Conservation (phyloP, 2,113 vertebrate species). For the Dasyprocta punctata region DNA sequence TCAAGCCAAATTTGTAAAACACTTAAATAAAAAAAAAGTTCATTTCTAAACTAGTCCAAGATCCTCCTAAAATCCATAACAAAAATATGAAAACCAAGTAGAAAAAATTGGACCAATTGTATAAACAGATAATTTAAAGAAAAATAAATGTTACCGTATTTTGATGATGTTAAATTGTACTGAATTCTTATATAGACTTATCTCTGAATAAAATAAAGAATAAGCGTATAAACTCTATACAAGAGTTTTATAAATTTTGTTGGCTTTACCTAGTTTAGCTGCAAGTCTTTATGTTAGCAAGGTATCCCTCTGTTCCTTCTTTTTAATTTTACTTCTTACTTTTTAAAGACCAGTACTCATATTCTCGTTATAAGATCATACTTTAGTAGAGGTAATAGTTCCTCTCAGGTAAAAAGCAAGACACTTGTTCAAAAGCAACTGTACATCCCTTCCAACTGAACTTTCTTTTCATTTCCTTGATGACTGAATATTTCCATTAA, state of each 20-base stretch:
- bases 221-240: background rate
- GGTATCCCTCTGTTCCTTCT: background rate
- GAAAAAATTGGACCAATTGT: background rate
- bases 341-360: too few relatives aligned
- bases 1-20: background rate
- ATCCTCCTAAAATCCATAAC: background rate
- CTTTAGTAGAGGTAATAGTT: background rate
- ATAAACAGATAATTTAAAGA: background rate
- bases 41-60: background rate
- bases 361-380: constrained; percentile 6
- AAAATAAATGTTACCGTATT: background rate
- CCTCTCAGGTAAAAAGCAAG: background rate
- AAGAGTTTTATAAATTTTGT: background rate
- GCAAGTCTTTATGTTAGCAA: background rate
- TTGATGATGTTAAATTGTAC: background rate
- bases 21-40: background rate
- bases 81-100: background rate
- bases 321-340: background rate
- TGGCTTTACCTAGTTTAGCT: background rate
- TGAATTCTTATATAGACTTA: background rate
- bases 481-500: background rate
- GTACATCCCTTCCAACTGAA: background rate
- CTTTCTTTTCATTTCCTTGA: background rate
- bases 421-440: background rate
- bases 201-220: background rate